phyloP scores from a whole-genome alignment of 2,797 vertebrate species.

The Characodon lateralis region DNA sequence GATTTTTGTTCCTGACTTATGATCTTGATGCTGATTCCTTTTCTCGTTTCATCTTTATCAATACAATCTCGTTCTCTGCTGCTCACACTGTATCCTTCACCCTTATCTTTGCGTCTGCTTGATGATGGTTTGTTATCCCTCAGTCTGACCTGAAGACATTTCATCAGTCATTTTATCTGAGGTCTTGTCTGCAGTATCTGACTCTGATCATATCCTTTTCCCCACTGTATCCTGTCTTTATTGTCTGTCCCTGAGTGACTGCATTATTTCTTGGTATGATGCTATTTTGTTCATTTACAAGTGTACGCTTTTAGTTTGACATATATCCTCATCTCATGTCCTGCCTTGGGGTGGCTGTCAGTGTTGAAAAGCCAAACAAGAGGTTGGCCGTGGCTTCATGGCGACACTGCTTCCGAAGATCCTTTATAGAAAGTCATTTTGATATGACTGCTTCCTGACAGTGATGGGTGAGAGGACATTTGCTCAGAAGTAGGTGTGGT shows the following conservation, averaged over 20 bases:
- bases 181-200: constrained; percentile 23
- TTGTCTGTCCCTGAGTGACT: not conserved
- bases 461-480: constrained; percentile 29
- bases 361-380: constrained; percentile 38
- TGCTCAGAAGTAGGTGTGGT: constrained; percentile 38
- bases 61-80: constrained; percentile 22
- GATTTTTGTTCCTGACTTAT: constrained; percentile 41
- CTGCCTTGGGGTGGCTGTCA: constrained; percentile 19
- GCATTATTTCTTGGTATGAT: constrained; percentile 11
- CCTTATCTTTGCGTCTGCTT: constrained; percentile 22
- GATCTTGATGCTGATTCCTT: constrained; percentile 38
- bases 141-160: constrained; percentile 22
- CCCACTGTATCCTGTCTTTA: constrained; percentile 18
- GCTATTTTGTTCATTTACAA: constrained; percentile 22
- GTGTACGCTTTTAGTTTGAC: not conserved
- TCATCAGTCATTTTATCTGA: constrained; percentile 23
- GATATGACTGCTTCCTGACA: constrained; percentile 52
- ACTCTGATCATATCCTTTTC: constrained; percentile 26
- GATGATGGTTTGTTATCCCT: constrained; percentile 13
- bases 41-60: constrained; percentile 14
- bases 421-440: constrained; percentile 66
- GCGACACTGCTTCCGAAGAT: constrained; percentile 49
- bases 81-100: constrained; percentile 15
- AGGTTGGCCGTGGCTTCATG: constrained; percentile 39
- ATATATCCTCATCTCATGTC: not conserved